Evolutionary conservation across 2,113 vertebrate species (phyloP).

Genomic region (Sinocyclocheilus maitianheensis): DNA sequence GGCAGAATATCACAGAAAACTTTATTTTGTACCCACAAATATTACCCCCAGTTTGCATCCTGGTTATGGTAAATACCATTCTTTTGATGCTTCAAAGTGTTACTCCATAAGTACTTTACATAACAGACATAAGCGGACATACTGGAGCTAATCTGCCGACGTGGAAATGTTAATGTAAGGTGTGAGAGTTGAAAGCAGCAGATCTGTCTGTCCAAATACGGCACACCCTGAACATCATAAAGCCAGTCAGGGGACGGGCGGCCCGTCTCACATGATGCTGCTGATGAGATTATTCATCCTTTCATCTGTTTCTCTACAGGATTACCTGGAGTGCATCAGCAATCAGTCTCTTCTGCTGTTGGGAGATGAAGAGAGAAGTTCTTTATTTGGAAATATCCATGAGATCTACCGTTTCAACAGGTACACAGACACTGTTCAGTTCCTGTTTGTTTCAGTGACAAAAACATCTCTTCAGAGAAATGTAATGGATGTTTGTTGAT

Average conservation of each 20-base stretch:
- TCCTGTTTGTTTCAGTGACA: not conserved
- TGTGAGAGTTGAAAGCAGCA: not conserved
- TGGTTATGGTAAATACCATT: not conserved
- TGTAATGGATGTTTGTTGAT: not conserved
- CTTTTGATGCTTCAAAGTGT: not conserved
- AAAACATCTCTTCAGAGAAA: not conserved
- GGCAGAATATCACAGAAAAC: not conserved
- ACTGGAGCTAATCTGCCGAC: not conserved
- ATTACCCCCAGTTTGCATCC: not conserved
- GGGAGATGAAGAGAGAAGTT: slow-evolving; percentile 85
- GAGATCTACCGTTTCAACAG: slow-evolving; percentile 97
- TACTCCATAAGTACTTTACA: not conserved
- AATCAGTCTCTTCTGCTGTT: slow-evolving; percentile 86
- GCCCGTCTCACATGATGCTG: slow-evolving; percentile 27
- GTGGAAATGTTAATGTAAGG: not conserved
- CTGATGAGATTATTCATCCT: slow-evolving; percentile 30
- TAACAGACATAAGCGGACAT: not conserved
- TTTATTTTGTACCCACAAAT: too few relatives aligned
- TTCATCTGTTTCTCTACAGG: slow-evolving; percentile 71
- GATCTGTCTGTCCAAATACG: not conserved
- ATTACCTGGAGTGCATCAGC: slow-evolving; percentile 91
- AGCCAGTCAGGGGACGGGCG: not conserved
- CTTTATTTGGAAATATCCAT: slow-evolving; percentile 93
- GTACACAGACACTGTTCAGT: slow-evolving; percentile 64
- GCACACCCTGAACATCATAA: not conserved